Conservation (phyloP, 2,888 invertebrate species). For the Epistrophella euchroma region DNA sequence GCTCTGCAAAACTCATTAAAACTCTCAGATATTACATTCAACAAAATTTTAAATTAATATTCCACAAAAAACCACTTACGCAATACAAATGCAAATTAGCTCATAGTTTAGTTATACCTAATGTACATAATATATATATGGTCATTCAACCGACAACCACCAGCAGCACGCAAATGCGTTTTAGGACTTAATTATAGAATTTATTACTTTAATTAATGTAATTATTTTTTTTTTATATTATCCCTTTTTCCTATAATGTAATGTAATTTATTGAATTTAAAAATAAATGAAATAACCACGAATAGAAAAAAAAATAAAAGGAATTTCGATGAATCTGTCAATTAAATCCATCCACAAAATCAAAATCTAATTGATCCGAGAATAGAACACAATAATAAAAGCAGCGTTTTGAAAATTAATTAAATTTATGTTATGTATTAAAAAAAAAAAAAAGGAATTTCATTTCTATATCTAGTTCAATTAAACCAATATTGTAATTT, state of each 20-base stretch:
- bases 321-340: slow-evolving; percentile 30
- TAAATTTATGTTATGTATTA: slow-evolving; percentile 18
- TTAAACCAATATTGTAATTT: slow-evolving; percentile 31
- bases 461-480: slow-evolving; percentile 5
- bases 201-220: slow-evolving; percentile 32
- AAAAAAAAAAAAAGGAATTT: slow-evolving; percentile 5
- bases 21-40: not conserved
- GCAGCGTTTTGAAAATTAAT: slow-evolving; percentile 47
- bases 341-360: slow-evolving; percentile 57
- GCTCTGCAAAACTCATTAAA: not conserved
- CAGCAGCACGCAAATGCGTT: slow-evolving; percentile 21
- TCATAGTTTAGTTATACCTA: too few species aligned
- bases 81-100: slow-evolving; percentile 1
- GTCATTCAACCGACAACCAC: slow-evolving; percentile 9
- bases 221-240: not conserved
- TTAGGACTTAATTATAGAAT: slow-evolving; percentile 31
- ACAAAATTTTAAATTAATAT: slow-evolving; percentile 1
- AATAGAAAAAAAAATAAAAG: not conserved
- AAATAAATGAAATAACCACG: not conserved
- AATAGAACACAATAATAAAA: slow-evolving; percentile 32
- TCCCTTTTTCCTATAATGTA: too few species aligned
- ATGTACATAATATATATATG: not conserved
- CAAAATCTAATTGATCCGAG: slow-evolving; percentile 55
- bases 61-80: not conserved
- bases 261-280: not conserved